A percentile compares a stretch with the other conserved stretches of the same genome.
phyloP scores from a whole-genome alignment of 2,113 vertebrate species.

The Dromiciops gliroides region DNA sequence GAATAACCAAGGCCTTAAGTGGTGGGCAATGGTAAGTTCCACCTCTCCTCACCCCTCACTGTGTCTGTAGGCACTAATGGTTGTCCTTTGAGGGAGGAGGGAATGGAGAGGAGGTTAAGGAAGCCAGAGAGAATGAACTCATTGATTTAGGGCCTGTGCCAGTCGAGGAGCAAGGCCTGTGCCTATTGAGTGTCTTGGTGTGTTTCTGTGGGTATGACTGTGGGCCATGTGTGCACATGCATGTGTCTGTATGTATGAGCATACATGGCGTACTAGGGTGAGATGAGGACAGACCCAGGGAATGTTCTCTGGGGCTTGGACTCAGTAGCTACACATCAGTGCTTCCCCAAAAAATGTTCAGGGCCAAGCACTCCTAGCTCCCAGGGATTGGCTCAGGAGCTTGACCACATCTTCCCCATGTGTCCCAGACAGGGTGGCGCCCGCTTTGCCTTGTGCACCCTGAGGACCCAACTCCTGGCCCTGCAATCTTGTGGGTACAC shows the following conservation, averaged over 20 bases:
- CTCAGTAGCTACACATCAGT: background rate
- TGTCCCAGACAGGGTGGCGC: no score
- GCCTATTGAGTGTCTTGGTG: background rate
- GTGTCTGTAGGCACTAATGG: background rate
- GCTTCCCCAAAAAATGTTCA: background rate
- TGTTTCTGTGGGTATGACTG: background rate
- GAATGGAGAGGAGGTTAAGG: background rate
- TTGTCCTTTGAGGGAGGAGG: background rate
- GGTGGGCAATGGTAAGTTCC: no score
- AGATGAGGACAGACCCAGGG: background rate
- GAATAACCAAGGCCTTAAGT: background rate
- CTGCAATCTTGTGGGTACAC: background rate
- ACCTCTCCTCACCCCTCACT: no score
- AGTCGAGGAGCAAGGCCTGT: background rate
- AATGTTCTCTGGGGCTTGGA: background rate
- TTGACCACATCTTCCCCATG: no score
- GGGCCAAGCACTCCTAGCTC: no score
- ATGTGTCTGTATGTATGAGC: background rate
- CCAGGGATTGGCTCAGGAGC: no score
- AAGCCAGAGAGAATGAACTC: background rate
- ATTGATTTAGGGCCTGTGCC: background rate
- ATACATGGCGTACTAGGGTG: background rate
- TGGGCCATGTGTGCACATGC: no score
- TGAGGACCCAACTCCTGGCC: no score
- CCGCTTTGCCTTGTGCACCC: no score